Percentiles rank a stretch among this genome's conserved stretches.
These are phyloP conservation scores for Rhagium mordax DNA, from an alignment of 2,888 invertebrate species.

Conservation along the genomic window DNA sequence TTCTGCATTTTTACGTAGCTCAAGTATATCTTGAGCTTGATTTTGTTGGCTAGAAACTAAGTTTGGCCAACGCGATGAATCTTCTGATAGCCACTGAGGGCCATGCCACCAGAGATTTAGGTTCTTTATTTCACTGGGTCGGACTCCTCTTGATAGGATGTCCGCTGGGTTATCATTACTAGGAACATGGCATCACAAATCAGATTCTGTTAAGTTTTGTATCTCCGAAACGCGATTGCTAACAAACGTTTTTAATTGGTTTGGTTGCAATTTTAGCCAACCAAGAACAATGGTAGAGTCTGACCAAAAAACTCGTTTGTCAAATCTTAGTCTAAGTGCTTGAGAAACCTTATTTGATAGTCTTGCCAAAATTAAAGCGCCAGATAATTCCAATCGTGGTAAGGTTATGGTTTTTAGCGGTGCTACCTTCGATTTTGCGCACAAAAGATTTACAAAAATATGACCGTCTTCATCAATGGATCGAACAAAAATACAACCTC, in stretches of 20 bases:
- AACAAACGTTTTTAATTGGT: background rate
- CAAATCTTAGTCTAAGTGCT: too few species aligned
- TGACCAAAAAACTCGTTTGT: background rate
- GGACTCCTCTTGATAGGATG: background rate
- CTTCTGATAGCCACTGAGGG: too few species aligned
- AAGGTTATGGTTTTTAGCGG: constrained; percentile 42
- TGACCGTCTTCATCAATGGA: constrained; percentile 29
- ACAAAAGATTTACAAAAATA: constrained; percentile 40
- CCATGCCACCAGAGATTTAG: background rate
- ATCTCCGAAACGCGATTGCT: background rate
- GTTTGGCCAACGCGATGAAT: too few species aligned
- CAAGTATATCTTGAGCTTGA: background rate
- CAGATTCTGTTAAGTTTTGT: background rate
- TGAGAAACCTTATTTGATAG: background rate
- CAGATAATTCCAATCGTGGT: constrained; percentile 32
- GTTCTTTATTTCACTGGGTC: background rate
- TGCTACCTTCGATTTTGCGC: constrained; percentile 45
- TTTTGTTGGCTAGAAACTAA: too few species aligned
- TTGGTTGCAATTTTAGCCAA: background rate
- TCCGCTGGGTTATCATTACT: background rate
- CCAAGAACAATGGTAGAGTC: background rate
- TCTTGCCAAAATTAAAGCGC: background rate
- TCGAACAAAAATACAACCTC: constrained; percentile 41
- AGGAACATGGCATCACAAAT: background rate
- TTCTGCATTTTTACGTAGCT: background rate